A percentile compares a stretch with the other conserved stretches of the same genome.
Evolutionary conservation across 2,113 vertebrate genomes (phyloP).

Genomic region (Junco hyemalis): DNA sequence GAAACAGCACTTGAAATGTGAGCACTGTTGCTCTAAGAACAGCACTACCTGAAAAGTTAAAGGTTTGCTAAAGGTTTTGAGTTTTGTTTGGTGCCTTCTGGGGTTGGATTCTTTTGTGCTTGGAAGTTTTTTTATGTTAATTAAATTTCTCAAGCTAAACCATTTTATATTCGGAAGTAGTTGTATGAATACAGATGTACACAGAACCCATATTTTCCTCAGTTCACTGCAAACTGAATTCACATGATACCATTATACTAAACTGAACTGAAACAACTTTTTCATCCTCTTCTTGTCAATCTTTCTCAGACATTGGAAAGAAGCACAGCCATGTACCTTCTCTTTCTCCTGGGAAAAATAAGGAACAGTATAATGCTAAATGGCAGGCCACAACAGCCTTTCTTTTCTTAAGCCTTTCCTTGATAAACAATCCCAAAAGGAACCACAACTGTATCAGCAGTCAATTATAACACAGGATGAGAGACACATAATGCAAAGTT

Average conservation of each 20-base stretch:
- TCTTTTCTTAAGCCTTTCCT: neutral
- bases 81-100: neutral
- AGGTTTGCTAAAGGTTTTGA: neutral
- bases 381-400: neutral
- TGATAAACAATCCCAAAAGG: neutral
- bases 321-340: neutral
- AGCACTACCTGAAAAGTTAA: neutral
- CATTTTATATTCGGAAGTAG: neutral
- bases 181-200: neutral
- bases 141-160: neutral
- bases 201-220: neutral
- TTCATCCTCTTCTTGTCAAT: neutral
- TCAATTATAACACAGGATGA: neutral
- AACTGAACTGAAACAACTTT: neutral
- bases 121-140: neutral
- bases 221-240: neutral
- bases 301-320: neutral
- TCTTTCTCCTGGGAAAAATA: neutral
- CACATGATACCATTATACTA: neutral
- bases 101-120: neutral
- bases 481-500: neutral
- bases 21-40: neutral
- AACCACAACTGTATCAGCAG: neutral
- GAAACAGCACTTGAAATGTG: neutral
- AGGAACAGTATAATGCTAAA: neutral